phyloP scores from a whole-genome alignment of 2,888 invertebrate species.

The Teleogryllus oceanicus region DNA sequence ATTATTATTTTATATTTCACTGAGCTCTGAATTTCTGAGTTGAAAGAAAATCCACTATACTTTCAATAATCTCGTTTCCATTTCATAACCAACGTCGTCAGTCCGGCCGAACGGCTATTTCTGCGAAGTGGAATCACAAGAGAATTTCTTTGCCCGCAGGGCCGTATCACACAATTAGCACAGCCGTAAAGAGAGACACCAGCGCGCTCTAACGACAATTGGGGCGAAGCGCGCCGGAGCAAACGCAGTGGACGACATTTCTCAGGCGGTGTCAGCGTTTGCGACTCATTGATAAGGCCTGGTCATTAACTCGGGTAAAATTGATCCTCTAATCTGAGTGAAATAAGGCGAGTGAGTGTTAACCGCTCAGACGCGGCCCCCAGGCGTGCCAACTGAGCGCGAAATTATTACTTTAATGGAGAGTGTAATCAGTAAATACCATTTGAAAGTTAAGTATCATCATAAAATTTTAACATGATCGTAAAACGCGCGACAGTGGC shows the following conservation, averaged over 20 bases:
- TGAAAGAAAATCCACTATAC: too few relatives aligned
- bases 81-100: too few relatives aligned
- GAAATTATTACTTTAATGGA: conserved; percentile 18
- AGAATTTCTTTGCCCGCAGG: too few relatives aligned
- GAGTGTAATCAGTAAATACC: conserved; percentile 18
- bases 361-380: neutral
- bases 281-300: neutral
- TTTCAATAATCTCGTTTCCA: too few relatives aligned
- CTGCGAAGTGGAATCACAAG: too few relatives aligned
- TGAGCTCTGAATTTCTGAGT: too few relatives aligned
- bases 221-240: too few relatives aligned
- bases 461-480: conserved; percentile 18
- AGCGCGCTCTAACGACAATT: too few relatives aligned
- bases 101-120: too few relatives aligned
- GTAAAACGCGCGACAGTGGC: conserved; percentile 1
- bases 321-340: conserved; percentile 9
- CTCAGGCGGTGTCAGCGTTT: neutral
- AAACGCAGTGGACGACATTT: neutral
- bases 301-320: conserved; percentile 18
- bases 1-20: too few relatives aligned
- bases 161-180: too few relatives aligned
- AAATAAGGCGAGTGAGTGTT: conserved; percentile 9
- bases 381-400: neutral
- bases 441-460: conserved; percentile 18
- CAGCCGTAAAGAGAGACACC: too few relatives aligned